Conservation (phyloP, 2,888 invertebrate species). For the Gymnoscelis rufifasciata region DNA sequence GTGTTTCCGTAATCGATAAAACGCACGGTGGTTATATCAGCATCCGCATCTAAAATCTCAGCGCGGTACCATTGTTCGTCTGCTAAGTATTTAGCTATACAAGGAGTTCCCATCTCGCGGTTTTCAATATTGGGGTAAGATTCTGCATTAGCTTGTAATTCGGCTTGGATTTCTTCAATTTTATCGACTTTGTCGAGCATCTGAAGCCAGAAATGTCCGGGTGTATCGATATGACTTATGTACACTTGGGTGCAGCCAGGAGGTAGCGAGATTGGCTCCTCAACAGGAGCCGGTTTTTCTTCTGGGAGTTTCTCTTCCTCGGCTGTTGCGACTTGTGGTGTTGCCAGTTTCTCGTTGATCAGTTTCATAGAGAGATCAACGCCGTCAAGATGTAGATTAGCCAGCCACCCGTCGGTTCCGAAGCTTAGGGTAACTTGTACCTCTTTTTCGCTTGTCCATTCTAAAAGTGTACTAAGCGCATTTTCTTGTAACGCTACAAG, state of each 20-base stretch:
- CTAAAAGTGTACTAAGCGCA: slow-evolving; percentile 50
- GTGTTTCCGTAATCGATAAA: slow-evolving; percentile 90
- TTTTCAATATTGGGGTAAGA: slow-evolving; percentile 75
- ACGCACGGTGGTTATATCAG: slow-evolving; percentile 86
- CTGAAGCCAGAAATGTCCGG: slow-evolving; percentile 87
- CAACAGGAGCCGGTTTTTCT: slow-evolving; percentile 32
- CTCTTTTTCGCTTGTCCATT: slow-evolving; percentile 72
- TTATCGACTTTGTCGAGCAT: slow-evolving; percentile 75
- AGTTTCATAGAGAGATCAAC: slow-evolving; percentile 73
- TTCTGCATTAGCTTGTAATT: slow-evolving; percentile 80
- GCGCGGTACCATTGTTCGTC: slow-evolving; percentile 96
- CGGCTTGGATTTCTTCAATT: slow-evolving; percentile 81
- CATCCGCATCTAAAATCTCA: slow-evolving; percentile 87
- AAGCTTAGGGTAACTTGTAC: slow-evolving; percentile 75
- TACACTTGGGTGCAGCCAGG: slow-evolving; percentile 69
- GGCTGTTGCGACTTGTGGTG: slow-evolving; percentile 43
- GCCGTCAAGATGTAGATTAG: slow-evolving; percentile 70
- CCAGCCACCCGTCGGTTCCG: slow-evolving; percentile 77
- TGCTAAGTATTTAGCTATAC: slow-evolving; percentile 88
- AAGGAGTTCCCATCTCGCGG: slow-evolving; percentile 81
- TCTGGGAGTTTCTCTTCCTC: slow-evolving; percentile 33
- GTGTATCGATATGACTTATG: slow-evolving; percentile 86
- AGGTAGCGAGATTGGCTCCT: slow-evolving; percentile 55
- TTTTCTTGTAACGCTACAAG: slow-evolving; percentile 62
- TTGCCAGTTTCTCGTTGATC: slow-evolving; percentile 59